Base-by-base conservation (phyloP, 2,888 invertebrate genomes). In the Drosophila tanythrix region DNA sequence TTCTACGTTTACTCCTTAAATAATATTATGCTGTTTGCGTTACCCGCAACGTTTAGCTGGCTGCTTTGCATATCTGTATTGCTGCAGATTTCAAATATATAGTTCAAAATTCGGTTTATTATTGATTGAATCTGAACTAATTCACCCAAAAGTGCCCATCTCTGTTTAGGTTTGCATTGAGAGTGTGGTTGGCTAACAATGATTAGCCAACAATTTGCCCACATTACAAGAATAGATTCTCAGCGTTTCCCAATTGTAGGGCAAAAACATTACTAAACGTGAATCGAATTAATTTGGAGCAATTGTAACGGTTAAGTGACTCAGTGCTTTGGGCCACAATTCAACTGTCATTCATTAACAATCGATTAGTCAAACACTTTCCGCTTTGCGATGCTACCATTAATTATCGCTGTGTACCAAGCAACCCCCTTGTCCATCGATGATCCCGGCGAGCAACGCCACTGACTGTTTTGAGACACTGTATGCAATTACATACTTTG, bases 281-380 rank as follows among this genome's bases (percentile, higher is more conserved):
- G 90, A 61, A 88, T 88, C 84, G 84, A 84, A 84, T 84, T 88
- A 79, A 84, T 84, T 84, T 82, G 46, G 52, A 61, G 53, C 80
- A 84, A 89, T 84, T 84, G 90, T 73, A 76, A 84, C 84, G 90
- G 72, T 71, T 82, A 85, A 89, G 90, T 88, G 84, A 88, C 66
- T 82, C 80, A 72, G 60, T 77, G 81, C 63, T 71, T 68, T 74
- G 69, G 66, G 61, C 60, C 64, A 59, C 81, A 84, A 84, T 89
- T 76, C 72, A 73, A 89, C 90, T 89, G 84, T 86, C 88, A 89
- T 85, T 88, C 85, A 85, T 85, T 86, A 88, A 83, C 90, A 85
- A 90, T 88, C 85, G 90, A 85, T 85, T 85, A 90, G 89, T 90
- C 85, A 85, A 88, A 90, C 83, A 86, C 88, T 85, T 85, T 88